Evolutionary conservation across 1,140 invertebrate genomes (phyloP).

Genomic region (Drosophila saltans): DNA sequence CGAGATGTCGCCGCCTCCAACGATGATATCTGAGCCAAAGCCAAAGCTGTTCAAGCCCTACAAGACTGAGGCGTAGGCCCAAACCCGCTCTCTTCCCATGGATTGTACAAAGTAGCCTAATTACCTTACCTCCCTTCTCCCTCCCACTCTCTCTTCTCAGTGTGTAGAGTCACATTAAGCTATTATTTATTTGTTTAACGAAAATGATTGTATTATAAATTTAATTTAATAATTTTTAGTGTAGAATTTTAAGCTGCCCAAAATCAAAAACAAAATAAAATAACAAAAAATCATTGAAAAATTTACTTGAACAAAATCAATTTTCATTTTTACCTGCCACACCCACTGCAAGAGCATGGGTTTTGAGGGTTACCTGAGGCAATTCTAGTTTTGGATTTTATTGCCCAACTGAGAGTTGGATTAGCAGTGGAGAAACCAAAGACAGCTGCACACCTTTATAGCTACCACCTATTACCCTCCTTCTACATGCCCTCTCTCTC

Average conservation of each 20-base stretch:
- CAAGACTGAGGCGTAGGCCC: conserved; percentile 86
- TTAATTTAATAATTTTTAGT: conserved; percentile 27
- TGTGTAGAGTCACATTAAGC: conserved; percentile 50
- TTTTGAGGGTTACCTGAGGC: neutral
- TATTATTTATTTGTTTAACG: conserved; percentile 54
- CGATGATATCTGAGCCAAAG: conserved; percentile 81
- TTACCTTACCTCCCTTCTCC: neutral
- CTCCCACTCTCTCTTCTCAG: conserved; percentile 5
- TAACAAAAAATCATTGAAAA: conserved; percentile 29
- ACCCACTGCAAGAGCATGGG: neutral
- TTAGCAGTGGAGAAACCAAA: conserved; percentile 46
- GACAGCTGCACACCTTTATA: conserved; percentile 21
- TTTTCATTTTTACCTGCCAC: conserved; percentile 3
- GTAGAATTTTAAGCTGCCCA: conserved; percentile 32
- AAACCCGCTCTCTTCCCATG: conserved; percentile 1
- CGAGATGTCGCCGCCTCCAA: conserved; percentile 64
- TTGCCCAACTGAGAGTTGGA: conserved; percentile 24
- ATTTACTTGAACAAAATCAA: conserved; percentile 15
- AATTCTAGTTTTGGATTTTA: conserved; percentile 12
- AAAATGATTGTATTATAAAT: conserved; percentile 18
- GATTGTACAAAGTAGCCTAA: conserved; percentile 75
- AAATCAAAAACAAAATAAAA: conserved; percentile 33
- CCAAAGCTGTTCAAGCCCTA: conserved; percentile 89
- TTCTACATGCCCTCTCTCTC: neutral
- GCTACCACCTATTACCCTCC: neutral